A percentile compares a stretch with the other conserved stretches of the same genome.
phyloP scores from a whole-genome alignment of 2,888 invertebrate species.

The Polydrusus tereticollis region DNA sequence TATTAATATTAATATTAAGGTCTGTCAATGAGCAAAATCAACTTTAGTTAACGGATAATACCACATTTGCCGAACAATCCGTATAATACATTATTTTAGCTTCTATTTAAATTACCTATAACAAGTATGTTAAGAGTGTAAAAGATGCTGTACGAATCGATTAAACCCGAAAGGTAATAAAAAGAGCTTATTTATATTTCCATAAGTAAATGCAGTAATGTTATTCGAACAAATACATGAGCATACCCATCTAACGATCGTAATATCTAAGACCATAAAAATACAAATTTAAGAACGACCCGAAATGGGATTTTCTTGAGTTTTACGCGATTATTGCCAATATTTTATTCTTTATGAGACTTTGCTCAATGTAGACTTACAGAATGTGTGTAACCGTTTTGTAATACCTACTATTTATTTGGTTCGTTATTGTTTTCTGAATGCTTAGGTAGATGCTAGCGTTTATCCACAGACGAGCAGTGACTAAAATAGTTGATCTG shows the following conservation, averaged over 20 bases:
- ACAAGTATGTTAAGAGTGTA: too few species aligned
- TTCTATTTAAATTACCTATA: too few species aligned
- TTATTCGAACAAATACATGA: constrained; percentile 21
- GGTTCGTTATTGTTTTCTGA: not conserved
- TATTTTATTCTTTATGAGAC: constrained; percentile 36
- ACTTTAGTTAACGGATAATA: too few species aligned
- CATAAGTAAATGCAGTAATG: constrained; percentile 9
- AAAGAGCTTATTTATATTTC: not conserved
- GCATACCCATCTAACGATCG: not conserved
- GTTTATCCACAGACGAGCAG: too few species aligned
- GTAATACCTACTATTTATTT: not conserved
- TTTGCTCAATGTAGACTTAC: not conserved
- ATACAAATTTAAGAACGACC: constrained; percentile 42
- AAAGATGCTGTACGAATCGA: not conserved
- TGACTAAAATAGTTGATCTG: too few species aligned
- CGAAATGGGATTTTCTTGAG: constrained; percentile 33
- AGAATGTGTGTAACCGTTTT: not conserved
- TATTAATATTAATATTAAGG: too few species aligned
- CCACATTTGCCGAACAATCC: too few species aligned
- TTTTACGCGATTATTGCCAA: constrained; percentile 38
- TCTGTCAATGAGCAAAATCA: too few species aligned
- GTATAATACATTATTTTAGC: too few species aligned
- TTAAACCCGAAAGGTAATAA: not conserved
- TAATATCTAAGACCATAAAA: constrained; percentile 34
- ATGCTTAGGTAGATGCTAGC: too few species aligned